Conservation (phyloP, 2,797 vertebrate genomes). For the Schizopygopsis malacanthus region DNA sequence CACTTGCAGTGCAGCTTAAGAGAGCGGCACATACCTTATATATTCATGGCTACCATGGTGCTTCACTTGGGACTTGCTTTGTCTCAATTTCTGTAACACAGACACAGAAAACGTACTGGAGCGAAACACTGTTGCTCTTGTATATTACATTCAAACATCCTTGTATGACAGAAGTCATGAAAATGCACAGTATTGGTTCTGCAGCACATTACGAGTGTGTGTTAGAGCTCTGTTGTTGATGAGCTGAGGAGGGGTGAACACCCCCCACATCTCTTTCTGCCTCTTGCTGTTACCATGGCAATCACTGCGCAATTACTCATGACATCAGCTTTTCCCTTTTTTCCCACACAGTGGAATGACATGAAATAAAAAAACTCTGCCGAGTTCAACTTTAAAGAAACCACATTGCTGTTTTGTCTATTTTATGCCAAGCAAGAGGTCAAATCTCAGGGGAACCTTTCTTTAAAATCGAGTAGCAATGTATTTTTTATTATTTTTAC, state of each 20-base stretch:
- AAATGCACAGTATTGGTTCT: neutral
- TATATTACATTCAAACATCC: neutral
- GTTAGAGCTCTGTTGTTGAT: conserved; percentile 52
- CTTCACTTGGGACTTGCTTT: neutral
- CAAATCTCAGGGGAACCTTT: neutral
- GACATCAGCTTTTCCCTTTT: conserved; percentile 24
- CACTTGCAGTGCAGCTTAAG: neutral
- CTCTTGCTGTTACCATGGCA: conserved; percentile 66
- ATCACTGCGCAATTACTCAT: conserved; percentile 55
- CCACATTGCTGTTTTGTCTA: neutral
- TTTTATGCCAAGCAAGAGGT: neutral
- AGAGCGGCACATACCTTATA: neutral
- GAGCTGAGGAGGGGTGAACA: neutral
- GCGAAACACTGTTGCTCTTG: neutral
- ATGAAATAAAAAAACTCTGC: neutral
- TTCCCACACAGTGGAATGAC: neutral
- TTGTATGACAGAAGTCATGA: neutral
- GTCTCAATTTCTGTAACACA: neutral
- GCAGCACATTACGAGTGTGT: conserved; percentile 27
- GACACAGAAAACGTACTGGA: no score
- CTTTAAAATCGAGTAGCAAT: neutral
- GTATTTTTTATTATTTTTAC: neutral
- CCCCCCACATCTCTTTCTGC: conserved; percentile 29
- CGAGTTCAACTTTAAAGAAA: conserved; percentile 8
- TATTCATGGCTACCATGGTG: neutral